Base-by-base conservation (phyloP, 2,797 vertebrate species). In the Mormyrops attenuatus region DNA sequence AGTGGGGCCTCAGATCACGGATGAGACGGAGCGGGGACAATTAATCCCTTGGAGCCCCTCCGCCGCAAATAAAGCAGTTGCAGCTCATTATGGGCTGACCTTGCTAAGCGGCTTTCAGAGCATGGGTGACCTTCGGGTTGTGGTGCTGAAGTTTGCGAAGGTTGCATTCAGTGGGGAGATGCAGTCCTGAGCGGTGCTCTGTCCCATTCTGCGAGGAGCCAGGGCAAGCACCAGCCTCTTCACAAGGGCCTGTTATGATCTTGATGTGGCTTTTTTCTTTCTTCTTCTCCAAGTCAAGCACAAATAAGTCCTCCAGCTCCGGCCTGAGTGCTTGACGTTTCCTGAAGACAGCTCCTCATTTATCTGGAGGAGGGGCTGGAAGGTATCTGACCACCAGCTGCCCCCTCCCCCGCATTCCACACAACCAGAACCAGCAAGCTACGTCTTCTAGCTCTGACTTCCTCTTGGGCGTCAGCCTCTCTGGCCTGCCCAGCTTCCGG, bases 31-130 rank as follows among this genome's bases (percentile, higher is more conserved):
- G 95, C 90, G 88, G 94, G 95, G 96, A 97, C 96, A 97, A 97
- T 97, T 96, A 97, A 97, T 97, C 95, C 97, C 96, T 95, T 93
- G 93, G 95, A 98, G 96, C 95, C 96, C 94, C 95, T 5, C 84
- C 94, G 94, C 95, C 93, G 95, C 96, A 96, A 96, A 96, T 96
- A 96, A 95, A 96, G 96, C 94, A 95, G 95, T 95, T 94, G 94
- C 95, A 96, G 96, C 96, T 96, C 95, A 96, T 96, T 96, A 96
- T 92, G 52, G 91, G 89, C 88, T 95, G 96, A 97, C 97, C 97
- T 98, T 97, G 96, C 95, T 95, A 95, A 96, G 95, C 88, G 93
- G 96, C 95, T 95, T 95, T 96, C 94, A 96, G 95, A 96, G 94
- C 92, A 92, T 93, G 93, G 96, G 94, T 96, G 96, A 97, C 96